Percentiles rank a stretch among this genome's conserved stretches.
Evolutionary conservation across 30 jellyfish, hydroid and myxozoan species (phyloP).

Genomic region (Nemopilema nomurai): DNA sequence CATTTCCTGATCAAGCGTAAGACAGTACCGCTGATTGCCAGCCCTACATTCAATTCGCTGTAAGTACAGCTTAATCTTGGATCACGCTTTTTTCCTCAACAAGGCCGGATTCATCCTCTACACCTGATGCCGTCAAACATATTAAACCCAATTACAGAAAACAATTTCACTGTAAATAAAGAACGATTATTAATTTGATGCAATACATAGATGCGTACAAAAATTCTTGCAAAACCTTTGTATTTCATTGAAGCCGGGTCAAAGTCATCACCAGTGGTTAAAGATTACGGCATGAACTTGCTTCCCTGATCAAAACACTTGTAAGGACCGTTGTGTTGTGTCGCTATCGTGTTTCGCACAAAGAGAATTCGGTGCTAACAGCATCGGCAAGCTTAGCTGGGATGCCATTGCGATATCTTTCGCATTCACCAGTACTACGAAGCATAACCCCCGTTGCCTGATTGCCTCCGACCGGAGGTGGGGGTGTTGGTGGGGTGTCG

Average conservation of each 20-base stretch:
- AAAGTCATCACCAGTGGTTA: neutral
- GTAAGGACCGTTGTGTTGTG: no score
- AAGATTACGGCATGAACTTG: neutral
- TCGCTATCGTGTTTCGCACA: no score
- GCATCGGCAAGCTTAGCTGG: neutral
- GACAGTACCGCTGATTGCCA: slow-evolving; percentile 44
- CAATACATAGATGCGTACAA: neutral
- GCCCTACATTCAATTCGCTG: neutral
- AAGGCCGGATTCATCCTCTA: slow-evolving; percentile 6
- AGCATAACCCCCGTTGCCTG: no score
- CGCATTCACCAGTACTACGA: no score
- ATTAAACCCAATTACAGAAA: slow-evolving; percentile 10
- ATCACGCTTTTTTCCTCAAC: neutral
- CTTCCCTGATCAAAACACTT: neutral
- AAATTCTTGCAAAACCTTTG: neutral
- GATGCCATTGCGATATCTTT: no score
- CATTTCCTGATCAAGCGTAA: slow-evolving; percentile 27
- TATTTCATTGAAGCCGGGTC: no score
- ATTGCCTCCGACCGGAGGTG: no score
- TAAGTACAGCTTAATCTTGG: neutral
- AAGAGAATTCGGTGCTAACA: no score
- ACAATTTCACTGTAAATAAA: neutral
- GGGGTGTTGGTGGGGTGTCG: no score
- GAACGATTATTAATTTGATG: neutral
- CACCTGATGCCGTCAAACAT: slow-evolving; percentile 8